These are phyloP conservation scores for Phyllostomus hastatus DNA, from an alignment of 2,113 vertebrate species.

Conservation along the genomic window DNA sequence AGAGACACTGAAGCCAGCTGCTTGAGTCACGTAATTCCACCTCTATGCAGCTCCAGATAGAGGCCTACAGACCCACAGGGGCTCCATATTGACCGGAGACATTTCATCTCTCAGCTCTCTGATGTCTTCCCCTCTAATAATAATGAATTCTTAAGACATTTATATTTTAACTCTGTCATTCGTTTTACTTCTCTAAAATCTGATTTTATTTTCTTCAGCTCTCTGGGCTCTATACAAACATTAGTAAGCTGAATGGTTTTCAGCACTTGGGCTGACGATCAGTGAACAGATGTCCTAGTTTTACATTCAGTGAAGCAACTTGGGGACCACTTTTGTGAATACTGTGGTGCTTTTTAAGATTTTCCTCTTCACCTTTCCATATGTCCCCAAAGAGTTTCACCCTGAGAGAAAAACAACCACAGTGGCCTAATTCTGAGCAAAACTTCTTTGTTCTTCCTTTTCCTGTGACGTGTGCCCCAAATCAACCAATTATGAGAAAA, in stretches of 20 bases:
- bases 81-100: neutral
- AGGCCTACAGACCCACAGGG: too few species aligned
- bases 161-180: neutral
- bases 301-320: neutral
- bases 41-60: neutral
- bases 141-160: neutral
- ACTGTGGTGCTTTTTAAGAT: neutral
- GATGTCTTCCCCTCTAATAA: neutral
- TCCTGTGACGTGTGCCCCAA: neutral
- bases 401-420: neutral
- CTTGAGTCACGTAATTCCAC: neutral
- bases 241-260: neutral
- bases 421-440: neutral
- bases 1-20: neutral
- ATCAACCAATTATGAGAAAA: conserved; percentile 4
- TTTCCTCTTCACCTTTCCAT: neutral
- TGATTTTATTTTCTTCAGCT: neutral
- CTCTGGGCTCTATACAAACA: neutral
- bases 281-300: neutral
- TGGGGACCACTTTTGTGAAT: neutral
- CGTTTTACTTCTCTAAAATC: neutral
- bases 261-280: neutral
- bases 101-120: neutral
- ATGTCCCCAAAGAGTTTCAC: neutral
- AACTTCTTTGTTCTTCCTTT: neutral